A percentile compares a stretch with the other conserved stretches of the same genome.
Evolutionary conservation across 2,113 vertebrate species (phyloP).

Genomic region (Lipophrys pholis): DNA sequence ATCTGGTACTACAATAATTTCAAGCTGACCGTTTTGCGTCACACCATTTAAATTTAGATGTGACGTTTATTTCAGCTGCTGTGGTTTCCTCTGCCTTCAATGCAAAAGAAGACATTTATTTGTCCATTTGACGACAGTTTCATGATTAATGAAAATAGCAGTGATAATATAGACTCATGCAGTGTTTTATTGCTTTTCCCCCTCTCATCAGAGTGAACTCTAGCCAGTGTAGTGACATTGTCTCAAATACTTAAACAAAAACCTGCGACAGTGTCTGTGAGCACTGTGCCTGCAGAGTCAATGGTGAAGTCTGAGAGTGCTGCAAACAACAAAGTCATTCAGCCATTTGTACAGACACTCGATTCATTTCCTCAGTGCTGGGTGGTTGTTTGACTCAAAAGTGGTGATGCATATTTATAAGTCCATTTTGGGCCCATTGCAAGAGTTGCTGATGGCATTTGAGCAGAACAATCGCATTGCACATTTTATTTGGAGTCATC

Average conservation of each 20-base stretch:
- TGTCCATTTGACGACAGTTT: neutral
- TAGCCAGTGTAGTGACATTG: neutral
- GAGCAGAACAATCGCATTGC: neutral
- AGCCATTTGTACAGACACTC: conserved; percentile 21
- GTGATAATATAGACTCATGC: conserved; percentile 13
- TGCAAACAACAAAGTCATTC: conserved; percentile 20
- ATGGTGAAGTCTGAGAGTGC: neutral
- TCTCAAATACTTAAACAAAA: neutral
- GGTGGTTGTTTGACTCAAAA: conserved; percentile 20
- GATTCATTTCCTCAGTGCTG: conserved; percentile 9
- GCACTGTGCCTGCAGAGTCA: too few species aligned
- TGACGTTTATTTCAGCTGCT: conserved; percentile 32
- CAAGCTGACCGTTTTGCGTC: conserved; percentile 39
- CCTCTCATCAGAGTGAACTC: conserved; percentile 3
- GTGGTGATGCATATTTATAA: conserved; percentile 47
- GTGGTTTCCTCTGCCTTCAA: conserved; percentile 4
- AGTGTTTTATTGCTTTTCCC: conserved; percentile 1
- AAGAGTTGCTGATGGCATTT: conserved; percentile 5
- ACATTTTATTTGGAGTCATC: neutral
- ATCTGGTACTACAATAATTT: conserved; percentile 18
- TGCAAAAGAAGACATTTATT: neutral
- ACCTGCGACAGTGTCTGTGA: too few species aligned
- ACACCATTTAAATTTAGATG: conserved; percentile 40
- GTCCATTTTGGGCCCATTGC: conserved; percentile 37
- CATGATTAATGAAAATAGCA: conserved; percentile 13